Percentiles rank a stretch among this genome's conserved stretches.
Evolutionary conservation across 2,888 invertebrate species (phyloP).

Genomic region (Hanleya hanleyi): DNA sequence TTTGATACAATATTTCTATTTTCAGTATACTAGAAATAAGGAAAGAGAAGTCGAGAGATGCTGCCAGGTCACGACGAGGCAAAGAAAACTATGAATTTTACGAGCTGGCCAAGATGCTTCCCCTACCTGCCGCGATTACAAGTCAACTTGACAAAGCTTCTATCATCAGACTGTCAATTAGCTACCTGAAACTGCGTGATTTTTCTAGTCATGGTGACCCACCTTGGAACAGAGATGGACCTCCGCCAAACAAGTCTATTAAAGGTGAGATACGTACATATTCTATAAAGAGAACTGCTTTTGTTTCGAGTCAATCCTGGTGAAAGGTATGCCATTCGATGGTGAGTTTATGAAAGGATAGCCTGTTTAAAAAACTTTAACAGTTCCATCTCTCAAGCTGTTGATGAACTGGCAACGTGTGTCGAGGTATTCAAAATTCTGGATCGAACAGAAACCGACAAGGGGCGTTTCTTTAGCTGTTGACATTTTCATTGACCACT

Average conservation of each 20-base stretch:
- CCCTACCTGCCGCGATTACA: constrained; percentile 94
- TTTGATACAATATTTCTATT: no score
- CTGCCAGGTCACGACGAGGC: constrained; percentile 93
- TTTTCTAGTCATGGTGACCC: constrained; percentile 97
- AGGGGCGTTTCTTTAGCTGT: no score
- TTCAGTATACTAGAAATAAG: constrained; percentile 70
- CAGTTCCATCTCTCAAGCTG: no score
- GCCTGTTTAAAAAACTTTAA: no score
- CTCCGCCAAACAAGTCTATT: constrained; percentile 43
- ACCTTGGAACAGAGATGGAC: constrained; percentile 83
- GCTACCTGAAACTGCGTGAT: constrained; percentile 96
- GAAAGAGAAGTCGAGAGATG: constrained; percentile 98
- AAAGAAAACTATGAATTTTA: constrained; percentile 98
- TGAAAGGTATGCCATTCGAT: no score
- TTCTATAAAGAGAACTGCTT: background rate
- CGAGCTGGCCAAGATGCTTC: constrained; percentile 93
- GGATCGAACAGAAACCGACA: no score
- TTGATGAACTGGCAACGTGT: no score
- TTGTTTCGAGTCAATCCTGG: background rate
- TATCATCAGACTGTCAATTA: constrained; percentile 94
- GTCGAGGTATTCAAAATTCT: no score
- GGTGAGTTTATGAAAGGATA: no score
- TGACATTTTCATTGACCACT: no score
- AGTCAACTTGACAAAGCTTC: constrained; percentile 98
- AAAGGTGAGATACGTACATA: constrained; percentile 51